A percentile compares a stretch with the other conserved stretches of the same genome.
phyloP scores from a whole-genome alignment of 2,113 vertebrate species.

The Poeciliopsis prolifica region DNA sequence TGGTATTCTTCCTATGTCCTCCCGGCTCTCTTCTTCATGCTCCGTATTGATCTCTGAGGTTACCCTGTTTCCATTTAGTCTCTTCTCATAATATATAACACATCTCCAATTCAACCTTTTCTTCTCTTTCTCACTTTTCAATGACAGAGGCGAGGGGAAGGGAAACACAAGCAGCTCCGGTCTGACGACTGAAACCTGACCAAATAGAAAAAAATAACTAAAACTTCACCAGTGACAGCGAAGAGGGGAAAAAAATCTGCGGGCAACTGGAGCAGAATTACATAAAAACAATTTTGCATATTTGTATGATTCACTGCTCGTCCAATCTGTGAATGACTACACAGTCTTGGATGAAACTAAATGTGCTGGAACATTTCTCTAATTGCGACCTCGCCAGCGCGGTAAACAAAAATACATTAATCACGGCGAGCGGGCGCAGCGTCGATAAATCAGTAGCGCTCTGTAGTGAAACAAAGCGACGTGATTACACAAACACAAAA shows the following conservation, averaged over 20 bases:
- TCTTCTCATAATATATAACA: conserved; percentile 76
- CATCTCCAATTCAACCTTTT: conserved; percentile 61
- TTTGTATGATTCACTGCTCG: conserved; percentile 58
- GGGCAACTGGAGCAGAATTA: conserved; percentile 17
- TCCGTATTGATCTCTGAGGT: conserved; percentile 71
- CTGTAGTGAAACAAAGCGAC: conserved; percentile 50
- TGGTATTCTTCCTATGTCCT: conserved; percentile 67
- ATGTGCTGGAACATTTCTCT: conserved; percentile 61
- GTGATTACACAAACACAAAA: conserved; percentile 29
- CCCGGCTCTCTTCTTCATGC: conserved; percentile 49
- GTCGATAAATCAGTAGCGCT: conserved; percentile 45
- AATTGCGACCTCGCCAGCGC: conserved; percentile 52
- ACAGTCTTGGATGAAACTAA: conserved; percentile 42
- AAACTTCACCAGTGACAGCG: conserved; percentile 65
- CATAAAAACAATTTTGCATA: conserved; percentile 51
- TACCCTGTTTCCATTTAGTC: conserved; percentile 73
- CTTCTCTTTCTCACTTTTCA: conserved; percentile 50
- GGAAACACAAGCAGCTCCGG: conserved; percentile 58
- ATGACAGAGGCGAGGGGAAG: conserved; percentile 58
- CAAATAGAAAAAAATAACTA: conserved; percentile 48
- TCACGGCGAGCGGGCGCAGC: conserved; percentile 18
- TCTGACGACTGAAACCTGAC: conserved; percentile 71
- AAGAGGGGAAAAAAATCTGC: conserved; percentile 52
- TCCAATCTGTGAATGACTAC: conserved; percentile 63
- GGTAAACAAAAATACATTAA: conserved; percentile 62